These are phyloP conservation scores for Chrosomus eos DNA, from an alignment of 2,797 vertebrate species.

Conservation along the genomic window DNA sequence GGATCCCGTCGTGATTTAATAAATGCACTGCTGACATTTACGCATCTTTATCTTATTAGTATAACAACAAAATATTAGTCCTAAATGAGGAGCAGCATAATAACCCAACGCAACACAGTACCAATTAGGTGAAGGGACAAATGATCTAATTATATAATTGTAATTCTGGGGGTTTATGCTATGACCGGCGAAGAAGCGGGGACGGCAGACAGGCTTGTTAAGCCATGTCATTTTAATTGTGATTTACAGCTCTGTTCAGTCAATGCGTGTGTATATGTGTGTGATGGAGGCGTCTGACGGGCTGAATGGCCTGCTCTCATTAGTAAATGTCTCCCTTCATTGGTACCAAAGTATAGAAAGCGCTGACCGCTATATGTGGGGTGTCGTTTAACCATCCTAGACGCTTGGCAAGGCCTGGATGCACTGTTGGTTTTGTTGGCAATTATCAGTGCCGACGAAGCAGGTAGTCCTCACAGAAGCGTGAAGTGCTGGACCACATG, in stretches of 20 bases:
- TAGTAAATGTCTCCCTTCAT: constrained; percentile 54
- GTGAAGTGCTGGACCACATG: not conserved
- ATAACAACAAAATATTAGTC: constrained; percentile 41
- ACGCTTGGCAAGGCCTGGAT: not conserved
- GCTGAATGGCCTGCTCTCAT: constrained; percentile 49
- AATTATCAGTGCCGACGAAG: constrained; percentile 43
- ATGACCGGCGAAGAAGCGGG: not conserved
- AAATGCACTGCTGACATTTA: constrained; percentile 39
- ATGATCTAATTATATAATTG: constrained; percentile 44
- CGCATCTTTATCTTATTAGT: constrained; percentile 41
- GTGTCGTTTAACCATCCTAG: constrained; percentile 37
- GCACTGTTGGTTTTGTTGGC: constrained; percentile 46
- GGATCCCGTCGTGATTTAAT: constrained; percentile 12
- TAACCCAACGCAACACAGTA: constrained; percentile 8
- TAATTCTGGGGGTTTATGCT: constrained; percentile 26
- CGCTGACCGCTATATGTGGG: not conserved
- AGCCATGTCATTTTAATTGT: constrained; percentile 51
- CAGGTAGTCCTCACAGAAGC: not conserved
- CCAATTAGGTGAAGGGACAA: constrained; percentile 41
- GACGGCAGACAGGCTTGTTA: constrained; percentile 39
- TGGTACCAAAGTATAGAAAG: constrained; percentile 20
- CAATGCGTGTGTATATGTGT: not conserved
- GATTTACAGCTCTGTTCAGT: constrained; percentile 50
- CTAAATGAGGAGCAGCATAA: constrained; percentile 14
- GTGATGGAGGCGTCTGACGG: constrained; percentile 47